Evolutionary conservation across 2,888 invertebrate species (phyloP).

Genomic region (Nebria salina): DNA sequence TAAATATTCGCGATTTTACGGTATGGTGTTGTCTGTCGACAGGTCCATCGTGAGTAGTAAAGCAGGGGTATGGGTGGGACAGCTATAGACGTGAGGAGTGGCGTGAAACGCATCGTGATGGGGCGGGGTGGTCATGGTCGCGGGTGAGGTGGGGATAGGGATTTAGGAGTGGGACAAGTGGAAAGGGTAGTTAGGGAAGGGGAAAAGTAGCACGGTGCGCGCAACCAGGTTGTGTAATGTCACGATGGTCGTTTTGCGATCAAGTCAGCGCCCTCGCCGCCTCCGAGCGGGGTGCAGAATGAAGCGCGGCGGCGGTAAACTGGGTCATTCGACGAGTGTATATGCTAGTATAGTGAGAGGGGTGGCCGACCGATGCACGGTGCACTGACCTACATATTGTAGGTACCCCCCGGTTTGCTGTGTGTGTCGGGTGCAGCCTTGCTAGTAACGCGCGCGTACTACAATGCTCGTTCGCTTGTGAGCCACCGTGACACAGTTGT

Average conservation of each 20-base stretch:
- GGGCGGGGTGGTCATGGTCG: neutral
- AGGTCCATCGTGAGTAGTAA: slow-evolving; percentile 7
- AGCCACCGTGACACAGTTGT: slow-evolving; percentile 1
- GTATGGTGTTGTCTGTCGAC: slow-evolving; percentile 7
- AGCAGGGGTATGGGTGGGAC: neutral
- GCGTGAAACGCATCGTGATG: neutral
- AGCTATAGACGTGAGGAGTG: neutral
- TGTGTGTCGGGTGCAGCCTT: slow-evolving; percentile 17
- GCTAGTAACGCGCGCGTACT: slow-evolving; percentile 1
- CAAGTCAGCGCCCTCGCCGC: slow-evolving; percentile 55
- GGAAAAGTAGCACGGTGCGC: slow-evolving; percentile 9
- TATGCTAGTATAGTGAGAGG: slow-evolving; percentile 37
- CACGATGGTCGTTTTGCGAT: slow-evolving; percentile 50
- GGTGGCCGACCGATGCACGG: slow-evolving; percentile 22
- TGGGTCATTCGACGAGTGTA: slow-evolving; percentile 55
- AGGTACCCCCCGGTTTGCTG: slow-evolving; percentile 4
- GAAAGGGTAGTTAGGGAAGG: neutral
- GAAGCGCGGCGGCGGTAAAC: slow-evolving; percentile 49
- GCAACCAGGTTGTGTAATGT: slow-evolving; percentile 27
- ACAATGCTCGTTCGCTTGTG: neutral
- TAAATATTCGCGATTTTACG: slow-evolving; percentile 14
- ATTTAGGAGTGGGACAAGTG: neutral
- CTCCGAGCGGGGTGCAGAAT: slow-evolving; percentile 37
- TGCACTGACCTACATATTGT: slow-evolving; percentile 39
- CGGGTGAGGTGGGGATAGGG: neutral